Evolutionary conservation across 2,888 invertebrate genomes (phyloP), one percentile per base, ranked within the genome.

Genomic region (Idaea biselata): DNA sequence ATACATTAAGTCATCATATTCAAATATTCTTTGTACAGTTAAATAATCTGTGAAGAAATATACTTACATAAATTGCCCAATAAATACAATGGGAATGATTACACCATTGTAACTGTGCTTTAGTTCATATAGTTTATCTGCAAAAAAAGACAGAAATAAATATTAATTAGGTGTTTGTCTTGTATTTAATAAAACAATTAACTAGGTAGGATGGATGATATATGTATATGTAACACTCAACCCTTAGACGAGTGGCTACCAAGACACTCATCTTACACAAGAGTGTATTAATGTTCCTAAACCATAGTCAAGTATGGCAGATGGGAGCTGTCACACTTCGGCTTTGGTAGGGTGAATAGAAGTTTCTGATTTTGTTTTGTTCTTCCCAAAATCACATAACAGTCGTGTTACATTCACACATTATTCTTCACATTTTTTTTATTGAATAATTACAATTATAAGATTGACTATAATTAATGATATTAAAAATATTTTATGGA

Each of bases 231-330:
- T 91, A 60, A 84, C 89, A 87, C 82, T 87, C 86, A 88, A 82
- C 91, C 91, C 91, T 91, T 91, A 80, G 86, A 88, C 78, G 76
- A 81, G 70, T 72, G 73, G 76, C 76, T 78, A 90, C 77, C n/a
- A 16, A 86, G 77, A 73, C 66, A 74, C 65, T 83, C 68, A 81
- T 89, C 88, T 86, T 91, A 92, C 91, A 92, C 91, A 69, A n/a
- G 88, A 89, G 84, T 86, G 88, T 86, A 77, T 60, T 87, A 78
- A 84, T 91, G 89, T 91, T 88, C 91, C 91, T 91, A 89, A 25
- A 68, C 90, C 91, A 91, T 88, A 92, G 91, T 91, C 91, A 89
- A 74, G 77, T 75, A 83, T 84, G 87, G 74, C 81, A 83, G 74
- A 71, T 74, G 67, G 68, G 56, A 72, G 78, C 74, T 76, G 77